Evolutionary conservation across 2,113 vertebrate species (phyloP), one percentile per base, ranked within the genome.

Genomic region (Halichoerus grypus): DNA sequence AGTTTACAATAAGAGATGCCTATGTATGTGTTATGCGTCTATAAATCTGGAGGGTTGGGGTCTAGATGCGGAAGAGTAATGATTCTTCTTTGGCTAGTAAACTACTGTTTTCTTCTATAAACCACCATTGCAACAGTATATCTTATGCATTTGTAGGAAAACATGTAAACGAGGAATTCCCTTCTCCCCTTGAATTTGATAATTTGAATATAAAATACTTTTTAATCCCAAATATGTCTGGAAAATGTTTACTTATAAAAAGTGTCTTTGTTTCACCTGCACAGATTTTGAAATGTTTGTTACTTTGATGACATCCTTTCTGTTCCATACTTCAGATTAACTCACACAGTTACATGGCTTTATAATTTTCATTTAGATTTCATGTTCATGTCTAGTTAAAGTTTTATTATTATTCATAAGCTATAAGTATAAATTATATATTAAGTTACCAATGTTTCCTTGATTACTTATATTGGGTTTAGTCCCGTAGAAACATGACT

Each of bases 301-400:
- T 81, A 33, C 46, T 77, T 96, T 77, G 36, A 67, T 94, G 67
- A 51, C 21, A 69, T 71, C 24, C n/a, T 93, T 95, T 92, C 28
- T 94, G 13, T 82, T 67, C 69, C 7, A 57, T 74, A 51, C 46
- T 88, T 96, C 51, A 93, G n/a, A 53, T 89, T 81, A n/a, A 21
- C 26, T 93, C 36, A 51, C 26, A 85, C 15, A 82, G 13, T 89
- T 96, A 63, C 1, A 42, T 91, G 72, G 13, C 39, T 96, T 97
- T 94, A 72, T 77, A 88, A 86, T 95, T 91, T 63, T 59, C 8
- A 71, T 81, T 79, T 88, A 72, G 14, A 67, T 89, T 95, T 94
- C 59, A 53, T 93, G 28, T 89, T 94, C 39, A 24, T 77, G 21
- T 63, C 46, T 86, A 86, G 16, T 82, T 53, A 51, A 89, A 31